phyloP scores from a whole-genome alignment of 2,113 vertebrate genomes.

The Colaptes auratus region DNA sequence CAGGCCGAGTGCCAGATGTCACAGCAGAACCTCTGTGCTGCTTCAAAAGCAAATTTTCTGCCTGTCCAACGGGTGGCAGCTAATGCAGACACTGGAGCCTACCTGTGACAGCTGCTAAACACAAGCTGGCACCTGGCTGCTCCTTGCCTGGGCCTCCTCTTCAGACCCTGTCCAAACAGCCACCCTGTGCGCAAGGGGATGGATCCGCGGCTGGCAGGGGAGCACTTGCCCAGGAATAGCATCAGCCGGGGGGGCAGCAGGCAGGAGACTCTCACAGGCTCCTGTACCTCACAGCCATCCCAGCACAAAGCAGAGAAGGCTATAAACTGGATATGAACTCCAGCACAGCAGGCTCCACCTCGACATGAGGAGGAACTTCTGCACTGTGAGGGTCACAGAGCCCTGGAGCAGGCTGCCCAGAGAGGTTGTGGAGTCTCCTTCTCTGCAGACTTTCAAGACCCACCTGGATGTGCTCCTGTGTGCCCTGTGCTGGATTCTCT shows the following conservation, averaged over 20 bases:
- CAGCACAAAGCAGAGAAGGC: background rate
- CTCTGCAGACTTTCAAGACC: too few species aligned
- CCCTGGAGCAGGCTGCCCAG: too few species aligned
- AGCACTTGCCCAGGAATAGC: background rate
- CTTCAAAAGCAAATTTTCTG: background rate
- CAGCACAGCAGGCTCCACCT: too few species aligned
- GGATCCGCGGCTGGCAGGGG: background rate
- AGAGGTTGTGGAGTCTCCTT: too few species aligned
- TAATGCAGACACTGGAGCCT: background rate
- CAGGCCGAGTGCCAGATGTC: background rate
- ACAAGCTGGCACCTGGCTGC: background rate
- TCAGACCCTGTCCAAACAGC: background rate
- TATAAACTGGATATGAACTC: background rate
- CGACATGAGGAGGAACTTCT: too few species aligned
- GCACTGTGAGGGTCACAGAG: too few species aligned
- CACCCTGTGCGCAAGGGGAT: background rate
- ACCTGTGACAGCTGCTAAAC: background rate
- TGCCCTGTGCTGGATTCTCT: too few species aligned
- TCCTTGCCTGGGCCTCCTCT: background rate
- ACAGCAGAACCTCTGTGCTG: background rate
- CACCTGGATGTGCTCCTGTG: too few species aligned
- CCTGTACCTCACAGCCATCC: background rate
- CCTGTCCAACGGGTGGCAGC: background rate
- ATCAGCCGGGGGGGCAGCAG: background rate
- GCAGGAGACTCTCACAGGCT: rapidly evolving